Evolutionary conservation across 2,888 invertebrate species (phyloP).

Genomic region (Acrocera orbiculus): DNA sequence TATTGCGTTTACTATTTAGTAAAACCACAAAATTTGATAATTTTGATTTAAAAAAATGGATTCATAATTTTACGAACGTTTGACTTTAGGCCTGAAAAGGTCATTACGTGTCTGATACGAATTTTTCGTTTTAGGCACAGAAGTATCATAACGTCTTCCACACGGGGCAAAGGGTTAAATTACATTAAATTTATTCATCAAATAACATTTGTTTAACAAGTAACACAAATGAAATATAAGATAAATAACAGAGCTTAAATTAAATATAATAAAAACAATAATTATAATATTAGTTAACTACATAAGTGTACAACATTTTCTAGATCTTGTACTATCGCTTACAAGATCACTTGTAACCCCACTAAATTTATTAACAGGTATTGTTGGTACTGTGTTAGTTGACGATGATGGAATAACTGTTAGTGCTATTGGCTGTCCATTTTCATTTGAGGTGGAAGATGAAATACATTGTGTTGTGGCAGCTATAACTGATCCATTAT

Average conservation of each 20-base stretch:
- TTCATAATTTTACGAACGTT: too few relatives aligned
- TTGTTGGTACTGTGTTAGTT: slow-evolving; percentile 25
- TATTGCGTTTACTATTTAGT: too few relatives aligned
- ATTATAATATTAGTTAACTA: slow-evolving; percentile 26
- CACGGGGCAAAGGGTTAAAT: too few relatives aligned
- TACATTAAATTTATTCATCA: background rate
- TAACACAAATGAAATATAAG: slow-evolving; percentile 13
- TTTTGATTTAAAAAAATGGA: too few relatives aligned
- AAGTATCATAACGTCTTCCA: too few relatives aligned
- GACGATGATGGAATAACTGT: slow-evolving; percentile 21
- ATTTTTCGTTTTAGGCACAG: too few relatives aligned
- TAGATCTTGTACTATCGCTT: slow-evolving; percentile 48
- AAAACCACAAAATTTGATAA: too few relatives aligned
- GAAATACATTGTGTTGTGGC: slow-evolving; percentile 17
- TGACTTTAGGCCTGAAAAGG: too few relatives aligned
- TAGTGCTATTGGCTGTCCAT: slow-evolving; percentile 31
- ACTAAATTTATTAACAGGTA: slow-evolving; percentile 40
- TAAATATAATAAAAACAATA: slow-evolving; percentile 12
- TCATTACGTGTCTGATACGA: too few relatives aligned
- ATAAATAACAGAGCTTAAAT: slow-evolving; percentile 11
- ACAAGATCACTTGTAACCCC: slow-evolving; percentile 65
- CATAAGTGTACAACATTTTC: slow-evolving; percentile 58
- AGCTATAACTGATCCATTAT: slow-evolving; percentile 33
- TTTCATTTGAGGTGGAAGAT: slow-evolving; percentile 29
- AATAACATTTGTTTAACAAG: slow-evolving; percentile 11